Conservation (phyloP, 1,140 invertebrate species). For the Chymomyza costata region DNA sequence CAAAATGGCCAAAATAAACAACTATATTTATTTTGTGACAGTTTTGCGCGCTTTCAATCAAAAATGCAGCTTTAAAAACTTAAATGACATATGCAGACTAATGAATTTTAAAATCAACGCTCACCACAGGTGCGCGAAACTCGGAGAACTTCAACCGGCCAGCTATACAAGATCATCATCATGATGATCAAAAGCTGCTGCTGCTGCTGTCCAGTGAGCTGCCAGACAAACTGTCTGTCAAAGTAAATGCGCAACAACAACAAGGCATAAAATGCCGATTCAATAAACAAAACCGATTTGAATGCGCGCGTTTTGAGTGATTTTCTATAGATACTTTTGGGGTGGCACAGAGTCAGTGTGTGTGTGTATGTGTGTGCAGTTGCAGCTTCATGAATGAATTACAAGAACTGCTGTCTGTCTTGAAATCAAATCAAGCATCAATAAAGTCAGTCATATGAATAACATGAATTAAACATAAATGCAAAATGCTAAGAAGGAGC, state of each 20-base stretch:
- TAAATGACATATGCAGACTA: slow-evolving; percentile 72
- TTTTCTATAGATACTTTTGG: not conserved
- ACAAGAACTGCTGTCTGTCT: slow-evolving; percentile 23
- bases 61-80: too few species aligned
- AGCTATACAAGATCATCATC: slow-evolving; percentile 10
- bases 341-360: too few species aligned
- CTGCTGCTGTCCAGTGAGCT: slow-evolving; percentile 21
- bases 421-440: slow-evolving; percentile 69
- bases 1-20: too few species aligned
- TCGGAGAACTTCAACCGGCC: not conserved
- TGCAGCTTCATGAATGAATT: slow-evolving; percentile 60
- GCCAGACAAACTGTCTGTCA: slow-evolving; percentile 71
- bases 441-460: slow-evolving; percentile 72
- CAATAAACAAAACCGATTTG: slow-evolving; percentile 29
- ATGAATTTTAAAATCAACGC: slow-evolving; percentile 75
- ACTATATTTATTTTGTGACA: slow-evolving; percentile 15
- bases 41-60: not conserved
- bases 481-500: slow-evolving; percentile 36
- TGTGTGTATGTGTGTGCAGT: too few species aligned
- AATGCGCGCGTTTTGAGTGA: slow-evolving; percentile 52
- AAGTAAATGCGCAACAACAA: too few species aligned
- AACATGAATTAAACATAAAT: slow-evolving; percentile 74
- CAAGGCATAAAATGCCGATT: slow-evolving; percentile 19
- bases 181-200: slow-evolving; percentile 6
- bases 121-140: slow-evolving; percentile 59